phyloP scores from a whole-genome alignment of 2,797 vertebrate genomes.

The Threskiornis aethiopicus region DNA sequence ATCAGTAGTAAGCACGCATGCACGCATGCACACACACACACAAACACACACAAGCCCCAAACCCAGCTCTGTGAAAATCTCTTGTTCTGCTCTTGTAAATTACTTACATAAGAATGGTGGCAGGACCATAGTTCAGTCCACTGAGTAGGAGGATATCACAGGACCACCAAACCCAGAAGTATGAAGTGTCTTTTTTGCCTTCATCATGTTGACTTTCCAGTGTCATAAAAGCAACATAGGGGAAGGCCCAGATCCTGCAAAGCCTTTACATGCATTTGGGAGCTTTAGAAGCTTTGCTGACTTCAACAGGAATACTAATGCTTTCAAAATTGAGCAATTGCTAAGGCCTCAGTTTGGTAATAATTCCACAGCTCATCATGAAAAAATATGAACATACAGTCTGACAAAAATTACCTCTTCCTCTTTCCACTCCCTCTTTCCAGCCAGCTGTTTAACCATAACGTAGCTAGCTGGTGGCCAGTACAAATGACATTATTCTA shows the following conservation, averaged over 20 bases:
- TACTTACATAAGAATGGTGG: neutral
- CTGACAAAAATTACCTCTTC: neutral
- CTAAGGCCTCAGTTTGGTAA: neutral
- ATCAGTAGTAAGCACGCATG: neutral
- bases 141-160: neutral
- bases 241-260: neutral
- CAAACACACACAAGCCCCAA: neutral
- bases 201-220: neutral
- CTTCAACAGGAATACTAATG: neutral
- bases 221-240: neutral
- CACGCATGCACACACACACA: rapidly evolving
- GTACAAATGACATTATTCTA: neutral
- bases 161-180: neutral
- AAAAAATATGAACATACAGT: neutral
- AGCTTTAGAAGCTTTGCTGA: neutral
- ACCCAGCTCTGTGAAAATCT: neutral
- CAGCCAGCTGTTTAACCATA: neutral
- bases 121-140: neutral
- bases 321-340: neutral
- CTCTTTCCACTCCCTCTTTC: neutral
- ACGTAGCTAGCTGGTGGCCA: neutral
- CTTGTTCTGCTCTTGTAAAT: neutral
- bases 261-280: neutral
- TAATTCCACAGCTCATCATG: neutral
- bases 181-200: neutral